These are phyloP conservation scores for Picathartes gymnocephalus DNA, from an alignment of 2,113 vertebrate genomes.

Conservation along the genomic window DNA sequence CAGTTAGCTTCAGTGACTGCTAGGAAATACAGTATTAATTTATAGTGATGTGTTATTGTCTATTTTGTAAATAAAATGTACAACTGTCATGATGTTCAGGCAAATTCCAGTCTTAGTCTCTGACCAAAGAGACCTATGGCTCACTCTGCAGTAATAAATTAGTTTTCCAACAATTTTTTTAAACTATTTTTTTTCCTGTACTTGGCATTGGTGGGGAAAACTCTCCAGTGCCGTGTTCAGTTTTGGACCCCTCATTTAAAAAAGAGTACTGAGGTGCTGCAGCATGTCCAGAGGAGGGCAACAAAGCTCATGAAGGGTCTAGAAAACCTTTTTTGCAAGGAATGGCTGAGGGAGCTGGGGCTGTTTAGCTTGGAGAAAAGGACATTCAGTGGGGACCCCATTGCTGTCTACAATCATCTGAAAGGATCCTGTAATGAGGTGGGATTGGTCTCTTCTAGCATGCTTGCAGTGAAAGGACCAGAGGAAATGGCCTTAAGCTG, in stretches of 20 bases:
- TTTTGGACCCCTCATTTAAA: neutral
- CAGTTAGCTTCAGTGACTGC: neutral
- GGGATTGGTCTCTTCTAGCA: neutral
- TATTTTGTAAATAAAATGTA: neutral
- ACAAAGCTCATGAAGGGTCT: neutral
- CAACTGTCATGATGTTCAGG: neutral
- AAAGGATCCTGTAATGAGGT: neutral
- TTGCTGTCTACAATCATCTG: too few relatives aligned
- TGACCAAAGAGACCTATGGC: neutral
- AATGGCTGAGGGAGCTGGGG: neutral
- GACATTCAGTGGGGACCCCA: neutral
- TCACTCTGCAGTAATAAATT: neutral
- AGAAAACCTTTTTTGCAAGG: neutral
- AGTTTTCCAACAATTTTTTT: neutral
- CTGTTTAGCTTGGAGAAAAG: neutral
- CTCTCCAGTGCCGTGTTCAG: accelerated
- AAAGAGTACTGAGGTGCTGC: neutral
- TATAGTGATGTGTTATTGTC: neutral
- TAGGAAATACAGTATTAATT: neutral
- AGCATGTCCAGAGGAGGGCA: neutral
- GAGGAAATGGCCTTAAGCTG: neutral
- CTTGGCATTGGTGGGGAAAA: neutral
- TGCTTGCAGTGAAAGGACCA: neutral
- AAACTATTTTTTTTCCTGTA: neutral
- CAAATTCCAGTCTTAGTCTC: neutral